A percentile compares a stretch with the other conserved stretches of the same genome.
Conservation (phyloP, 2,888 invertebrate species). For the Geotrupes spiniger region DNA sequence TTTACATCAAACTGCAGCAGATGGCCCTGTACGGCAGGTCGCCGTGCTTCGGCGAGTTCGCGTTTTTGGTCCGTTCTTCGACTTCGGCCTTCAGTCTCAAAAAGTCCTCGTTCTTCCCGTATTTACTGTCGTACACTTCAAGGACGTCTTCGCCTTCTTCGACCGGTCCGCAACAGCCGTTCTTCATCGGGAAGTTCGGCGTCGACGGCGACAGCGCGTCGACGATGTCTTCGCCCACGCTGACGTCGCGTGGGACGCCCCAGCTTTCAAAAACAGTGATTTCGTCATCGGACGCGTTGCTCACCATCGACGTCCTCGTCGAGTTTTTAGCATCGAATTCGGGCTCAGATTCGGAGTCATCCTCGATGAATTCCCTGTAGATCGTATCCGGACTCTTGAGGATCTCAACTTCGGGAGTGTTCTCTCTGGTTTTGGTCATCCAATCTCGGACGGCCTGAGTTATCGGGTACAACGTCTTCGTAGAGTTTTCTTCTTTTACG, state of each 20-base stretch:
- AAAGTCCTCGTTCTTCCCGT: constrained; percentile 47
- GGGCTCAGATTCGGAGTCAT: constrained; percentile 15
- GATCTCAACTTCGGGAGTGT: constrained; percentile 48
- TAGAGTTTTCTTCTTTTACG: constrained; percentile 10
- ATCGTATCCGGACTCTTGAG: constrained; percentile 47
- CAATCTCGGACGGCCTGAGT: constrained; percentile 61
- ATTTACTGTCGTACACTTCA: constrained; percentile 47
- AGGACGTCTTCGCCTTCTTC: constrained; percentile 37
- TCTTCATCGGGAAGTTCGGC: no score
- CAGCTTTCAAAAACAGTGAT: constrained; percentile 12
- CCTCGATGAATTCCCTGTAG: constrained; percentile 39
- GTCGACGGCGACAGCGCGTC: not conserved
- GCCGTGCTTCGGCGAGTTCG: constrained; percentile 36
- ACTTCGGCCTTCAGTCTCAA: constrained; percentile 41
- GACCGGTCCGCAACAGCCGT: no score
- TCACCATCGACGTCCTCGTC: constrained; percentile 21
- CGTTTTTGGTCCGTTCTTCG: constrained; percentile 30
- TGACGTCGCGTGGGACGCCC: constrained; percentile 9
- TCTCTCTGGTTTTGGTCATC: constrained; percentile 52
- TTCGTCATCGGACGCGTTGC: constrained; percentile 22
- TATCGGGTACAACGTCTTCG: constrained; percentile 53
- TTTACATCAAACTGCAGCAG: constrained; percentile 47
- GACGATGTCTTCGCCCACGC: constrained; percentile 7
- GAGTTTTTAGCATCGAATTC: constrained; percentile 24
- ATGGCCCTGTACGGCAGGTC: constrained; percentile 46